phyloP scores from a whole-genome alignment of 2,113 vertebrate species.

The Microcebus tavaratra region DNA sequence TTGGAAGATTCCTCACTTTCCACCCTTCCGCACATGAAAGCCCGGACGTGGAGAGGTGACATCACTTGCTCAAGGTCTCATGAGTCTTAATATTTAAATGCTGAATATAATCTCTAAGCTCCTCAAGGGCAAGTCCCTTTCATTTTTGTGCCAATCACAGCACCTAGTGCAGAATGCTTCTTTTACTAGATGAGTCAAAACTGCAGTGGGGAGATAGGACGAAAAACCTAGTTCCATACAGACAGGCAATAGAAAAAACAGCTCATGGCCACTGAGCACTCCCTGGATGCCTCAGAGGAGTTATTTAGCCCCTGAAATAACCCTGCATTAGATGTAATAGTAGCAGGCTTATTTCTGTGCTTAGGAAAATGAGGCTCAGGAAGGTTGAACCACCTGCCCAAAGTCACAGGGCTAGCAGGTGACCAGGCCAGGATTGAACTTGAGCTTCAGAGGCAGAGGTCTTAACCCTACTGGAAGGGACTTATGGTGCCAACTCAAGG shows the following conservation, averaged over 20 bases:
- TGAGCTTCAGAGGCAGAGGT: neutral
- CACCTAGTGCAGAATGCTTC: neutral
- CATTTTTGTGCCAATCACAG: neutral
- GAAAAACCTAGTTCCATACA: neutral
- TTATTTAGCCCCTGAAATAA: neutral
- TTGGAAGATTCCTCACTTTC: neutral
- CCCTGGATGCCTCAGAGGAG: neutral
- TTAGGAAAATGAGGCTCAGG: neutral
- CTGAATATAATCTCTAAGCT: neutral
- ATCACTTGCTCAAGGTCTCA: neutral
- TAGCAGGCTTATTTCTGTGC: neutral
- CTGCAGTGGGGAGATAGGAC: neutral
- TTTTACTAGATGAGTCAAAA: neutral
- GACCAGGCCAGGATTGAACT: neutral
- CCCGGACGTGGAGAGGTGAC: neutral
- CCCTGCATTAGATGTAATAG: neutral
- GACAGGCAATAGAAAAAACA: neutral
- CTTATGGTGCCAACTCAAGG: neutral
- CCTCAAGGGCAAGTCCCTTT: neutral
- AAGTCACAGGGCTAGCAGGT: neutral
- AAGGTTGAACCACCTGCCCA: neutral
- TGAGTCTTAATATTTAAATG: neutral
- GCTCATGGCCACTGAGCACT: neutral
- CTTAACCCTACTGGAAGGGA: neutral
- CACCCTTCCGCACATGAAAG: neutral